These are phyloP conservation scores for Brachynemurus nebulosus DNA, from an alignment of 2,888 invertebrate species.

Conservation along the genomic window DNA sequence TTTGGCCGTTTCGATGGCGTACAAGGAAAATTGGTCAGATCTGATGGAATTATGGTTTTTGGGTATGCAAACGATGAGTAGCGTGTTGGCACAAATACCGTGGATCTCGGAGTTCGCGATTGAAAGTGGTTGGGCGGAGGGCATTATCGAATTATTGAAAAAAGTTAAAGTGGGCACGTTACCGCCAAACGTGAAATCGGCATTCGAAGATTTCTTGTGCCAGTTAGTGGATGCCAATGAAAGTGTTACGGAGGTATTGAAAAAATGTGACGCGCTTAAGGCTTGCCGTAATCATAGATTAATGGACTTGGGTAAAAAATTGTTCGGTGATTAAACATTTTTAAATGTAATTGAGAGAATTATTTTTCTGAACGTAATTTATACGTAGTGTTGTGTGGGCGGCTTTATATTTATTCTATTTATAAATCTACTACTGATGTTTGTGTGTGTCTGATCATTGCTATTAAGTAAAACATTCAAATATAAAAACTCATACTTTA, in stretches of 20 bases:
- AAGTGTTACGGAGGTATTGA: conserved; percentile 57
- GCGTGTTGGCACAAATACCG: conserved; percentile 63
- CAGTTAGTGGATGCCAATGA: conserved; percentile 70
- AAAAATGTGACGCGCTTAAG: conserved; percentile 67
- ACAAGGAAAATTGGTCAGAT: conserved; percentile 81
- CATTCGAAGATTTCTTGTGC: conserved; percentile 80
- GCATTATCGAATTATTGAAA: conserved; percentile 65
- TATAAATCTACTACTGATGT: too few relatives aligned
- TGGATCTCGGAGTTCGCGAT: conserved; percentile 86
- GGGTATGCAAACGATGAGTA: conserved; percentile 85
- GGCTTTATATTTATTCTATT: too few relatives aligned
- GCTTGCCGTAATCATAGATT: conserved; percentile 76
- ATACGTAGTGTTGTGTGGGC: too few relatives aligned
- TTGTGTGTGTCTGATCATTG: too few relatives aligned
- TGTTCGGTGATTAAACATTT: conserved; percentile 62
- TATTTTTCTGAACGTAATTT: too few relatives aligned
- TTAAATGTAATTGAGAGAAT: too few relatives aligned
- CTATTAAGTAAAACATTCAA: too few relatives aligned
- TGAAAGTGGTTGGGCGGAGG: conserved; percentile 89
- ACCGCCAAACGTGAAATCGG: conserved; percentile 72
- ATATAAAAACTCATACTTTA: too few relatives aligned
- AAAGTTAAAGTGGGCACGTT: conserved; percentile 73
- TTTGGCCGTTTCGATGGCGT: conserved; percentile 69
- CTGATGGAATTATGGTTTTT: conserved; percentile 85
- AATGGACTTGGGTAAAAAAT: conserved; percentile 78